Base-by-base conservation (phyloP, 2,113 vertebrate species). In the Pterocles burchelli region DNA sequence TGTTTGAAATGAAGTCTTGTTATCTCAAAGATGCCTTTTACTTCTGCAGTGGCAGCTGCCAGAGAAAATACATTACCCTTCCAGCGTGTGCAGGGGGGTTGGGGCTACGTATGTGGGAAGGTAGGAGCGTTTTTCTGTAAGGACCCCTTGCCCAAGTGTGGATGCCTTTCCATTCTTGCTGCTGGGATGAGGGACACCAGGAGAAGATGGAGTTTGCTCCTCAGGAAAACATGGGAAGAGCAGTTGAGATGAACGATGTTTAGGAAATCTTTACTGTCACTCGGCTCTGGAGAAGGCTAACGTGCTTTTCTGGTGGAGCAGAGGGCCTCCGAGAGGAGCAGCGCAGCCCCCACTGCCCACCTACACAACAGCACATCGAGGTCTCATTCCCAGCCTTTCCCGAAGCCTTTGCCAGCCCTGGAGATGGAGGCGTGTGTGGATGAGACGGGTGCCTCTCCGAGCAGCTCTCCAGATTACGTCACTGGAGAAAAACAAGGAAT, bases 21-120 rank as follows among this genome's bases (percentile, higher is more conserved):
- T 93, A 85, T 94, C 91, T 94, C 85, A 61, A 91, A 86, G 83
- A 93, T 74, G 61, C 34, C 36, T 92, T 65, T 94, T 91, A 76
- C 7, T 66, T 94, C 72, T 94, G 76, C 4, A 4, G 57, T 92
- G 85, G 85, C 88, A 92, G 79, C 82, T 95, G 88, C 76, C 92
- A 88, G 75, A 68, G 80, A 91, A 93, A 95, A 90, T 38, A 65
- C 65, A 71, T 88, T 93, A 78, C 24, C 22, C 73, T 90, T 94
- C 80, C 79, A 96, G 61, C 72, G 84, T 90, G 66, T 78, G 57
- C 72, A 77, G 61, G n/a, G 45, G 38, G 76, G 52, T 52, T 74
- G 51, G 67, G 52, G 33, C 68, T 77, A 52, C 0, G 1, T 67
- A 72, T 89, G 79, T 85, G 68, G 80, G 80, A 90, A 94, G 78